Evolutionary conservation across 2,797 vertebrate genomes (phyloP).

Genomic region (Delichon dasypus): DNA sequence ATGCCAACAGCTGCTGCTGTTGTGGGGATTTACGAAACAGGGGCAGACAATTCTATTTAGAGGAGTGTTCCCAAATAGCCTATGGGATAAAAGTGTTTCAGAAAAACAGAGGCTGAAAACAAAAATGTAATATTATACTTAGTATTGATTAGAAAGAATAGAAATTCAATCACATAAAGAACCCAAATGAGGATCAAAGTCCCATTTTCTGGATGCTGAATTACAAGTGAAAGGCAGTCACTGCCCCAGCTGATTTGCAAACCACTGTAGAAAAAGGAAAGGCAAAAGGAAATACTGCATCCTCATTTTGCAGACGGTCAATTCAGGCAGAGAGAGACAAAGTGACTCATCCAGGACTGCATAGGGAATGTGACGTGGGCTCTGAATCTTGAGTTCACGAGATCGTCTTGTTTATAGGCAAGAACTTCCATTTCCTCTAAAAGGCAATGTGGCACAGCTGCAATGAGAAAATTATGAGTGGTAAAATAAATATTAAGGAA

Average conservation of each 20-base stretch:
- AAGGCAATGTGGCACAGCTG: not conserved
- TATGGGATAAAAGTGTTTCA: not conserved
- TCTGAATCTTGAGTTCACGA: constrained; percentile 5
- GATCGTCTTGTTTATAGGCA: constrained; percentile 1
- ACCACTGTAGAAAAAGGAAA: not conserved
- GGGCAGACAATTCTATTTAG: not conserved
- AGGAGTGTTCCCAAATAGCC: not conserved
- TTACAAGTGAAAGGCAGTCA: not conserved
- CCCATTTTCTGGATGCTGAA: not conserved
- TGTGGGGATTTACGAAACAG: not conserved
- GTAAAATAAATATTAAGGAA: constrained; percentile 38
- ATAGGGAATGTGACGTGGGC: not conserved
- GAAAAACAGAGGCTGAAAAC: not conserved
- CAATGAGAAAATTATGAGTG: not conserved
- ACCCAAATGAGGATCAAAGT: not conserved
- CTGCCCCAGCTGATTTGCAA: not conserved
- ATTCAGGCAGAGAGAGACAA: not conserved
- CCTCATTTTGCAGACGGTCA: not conserved
- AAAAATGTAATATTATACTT: not conserved
- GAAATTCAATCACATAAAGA: not conserved
- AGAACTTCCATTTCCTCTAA: not conserved
- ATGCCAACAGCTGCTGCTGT: not conserved
- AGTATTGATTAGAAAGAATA: not conserved
- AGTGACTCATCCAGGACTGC: not conserved
- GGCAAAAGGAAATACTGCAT: not conserved